Base-by-base conservation (phyloP, 1,140 invertebrate species). In the Penaeus japonicus region DNA sequence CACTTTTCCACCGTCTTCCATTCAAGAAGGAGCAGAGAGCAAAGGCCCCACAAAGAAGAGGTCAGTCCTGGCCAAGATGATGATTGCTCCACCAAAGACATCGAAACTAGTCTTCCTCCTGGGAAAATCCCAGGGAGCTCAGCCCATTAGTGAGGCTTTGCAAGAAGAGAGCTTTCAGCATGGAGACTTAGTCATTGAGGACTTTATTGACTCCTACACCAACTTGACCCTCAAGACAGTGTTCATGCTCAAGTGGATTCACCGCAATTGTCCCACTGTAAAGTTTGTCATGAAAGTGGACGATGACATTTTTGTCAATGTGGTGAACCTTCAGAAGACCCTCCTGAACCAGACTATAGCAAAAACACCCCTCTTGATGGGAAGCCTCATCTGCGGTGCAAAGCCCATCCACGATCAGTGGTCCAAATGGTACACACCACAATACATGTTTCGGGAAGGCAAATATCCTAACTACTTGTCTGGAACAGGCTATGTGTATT, bases 251-350 rank as follows among this genome's bases (percentile, higher is more conserved):
- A 96, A 97, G 92, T 91, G 86, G 96, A 94, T 95, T 0, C 95
- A 96, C 91, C 95, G 94, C 85, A 96, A 96, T 91, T 98, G 97
- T 92, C 94, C 95, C 20, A 93, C 94, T 78, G 95, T 94, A 53
- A 94, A 94, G 89, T 97, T 95, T 91, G 92, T 97, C 80, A 93
- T 97, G 59, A 97, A 98, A 93, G 97, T 96, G 0, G 97, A 98
- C 92, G 97, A 98, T 92, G 97, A 98, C 92, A 97, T 97, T 96
- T 97, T 97, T 91, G 96, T 98, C 70, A 97, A 97, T 93, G 93
- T 97, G 79, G 84, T 65, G 17, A 91, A 91, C 92, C 92, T 97
- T 84, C 94, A 94, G 27, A 94, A 94, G 90, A 91, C 95, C 5
- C 84, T 92, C 15, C 65, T 82, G 0, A 87, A 90, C 57, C 84